A percentile compares a stretch with the other conserved stretches of the same genome.
phyloP scores from a whole-genome alignment of 2,113 vertebrate genomes.

The Pithys albifrons region DNA sequence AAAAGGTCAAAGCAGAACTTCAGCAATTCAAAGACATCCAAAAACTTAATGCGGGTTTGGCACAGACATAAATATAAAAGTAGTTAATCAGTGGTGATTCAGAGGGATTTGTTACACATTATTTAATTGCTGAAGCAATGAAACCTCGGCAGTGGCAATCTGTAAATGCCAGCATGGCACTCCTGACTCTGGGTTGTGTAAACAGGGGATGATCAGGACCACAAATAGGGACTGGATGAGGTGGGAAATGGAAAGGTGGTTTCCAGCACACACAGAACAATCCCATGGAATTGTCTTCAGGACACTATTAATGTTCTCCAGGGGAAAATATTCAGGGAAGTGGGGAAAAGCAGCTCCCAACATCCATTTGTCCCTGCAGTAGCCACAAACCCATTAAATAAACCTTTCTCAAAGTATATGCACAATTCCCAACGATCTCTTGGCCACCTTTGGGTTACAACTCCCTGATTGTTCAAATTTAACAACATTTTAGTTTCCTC shows the following conservation, averaged over 20 bases:
- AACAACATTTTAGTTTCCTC: neutral
- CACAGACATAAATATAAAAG: fast-evolving
- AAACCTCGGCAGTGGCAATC: neutral
- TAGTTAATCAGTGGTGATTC: neutral
- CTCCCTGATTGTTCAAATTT: neutral
- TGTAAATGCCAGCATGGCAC: neutral
- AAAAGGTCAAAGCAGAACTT: slow-evolving; percentile 25
- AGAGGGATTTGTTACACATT: neutral
- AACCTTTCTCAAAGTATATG: neutral
- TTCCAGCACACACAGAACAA: neutral
- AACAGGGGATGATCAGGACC: fast-evolving
- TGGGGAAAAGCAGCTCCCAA: neutral
- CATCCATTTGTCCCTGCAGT: neutral
- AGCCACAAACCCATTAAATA: neutral
- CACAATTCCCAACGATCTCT: neutral
- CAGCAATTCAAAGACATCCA: neutral
- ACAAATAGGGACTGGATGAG: fast-evolving
- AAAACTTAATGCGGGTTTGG: neutral
- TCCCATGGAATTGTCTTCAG: neutral
- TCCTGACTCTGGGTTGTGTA: neutral
- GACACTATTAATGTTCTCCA: neutral
- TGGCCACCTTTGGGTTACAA: neutral
- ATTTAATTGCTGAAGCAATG: neutral
- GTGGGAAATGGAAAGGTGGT: neutral
- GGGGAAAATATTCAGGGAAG: neutral